Evolutionary conservation across 2,888 invertebrate genomes (phyloP), one percentile per base, ranked within the genome.

Genomic region (Parnassius apollo): DNA sequence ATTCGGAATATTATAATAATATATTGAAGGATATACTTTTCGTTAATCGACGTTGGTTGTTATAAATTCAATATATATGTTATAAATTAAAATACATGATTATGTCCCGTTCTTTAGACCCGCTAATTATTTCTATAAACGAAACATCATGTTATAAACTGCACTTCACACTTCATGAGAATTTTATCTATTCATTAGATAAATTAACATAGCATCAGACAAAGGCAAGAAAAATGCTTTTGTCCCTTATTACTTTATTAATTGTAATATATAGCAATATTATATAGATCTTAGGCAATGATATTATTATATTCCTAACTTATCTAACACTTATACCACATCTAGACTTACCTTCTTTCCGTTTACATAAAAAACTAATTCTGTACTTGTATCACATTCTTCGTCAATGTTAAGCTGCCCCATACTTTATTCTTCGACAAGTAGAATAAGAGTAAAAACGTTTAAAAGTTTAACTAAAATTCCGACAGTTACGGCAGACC

Each of bases 341-440:
- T 11, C n/a, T 44, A 9, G 1, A 74, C 80, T 66, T 71, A 91
- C 92, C 90, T 89, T 92, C 68, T 91, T 91, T 59, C 92, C 88
- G 70, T 92, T 92, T 7, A 91, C 92, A 72, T 83, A 93, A 74
- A 93, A 89, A 59, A 89, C 88, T 75, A 89, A 76, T 66, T 84
- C 83, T 4, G 82, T 80, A 58, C 72, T 70, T 59, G 83, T 74
- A 50, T 83, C 82, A 61, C 73, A 77, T 58, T 87, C 85, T 48
- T 88, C 88, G 18, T 89, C 88, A 1, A 75, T 69, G 67, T 91
- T 88, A 54, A 82, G 73, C 55, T 82, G 70, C 64, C 88, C 89
- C 91, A 91, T 90, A 45, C 9, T 63, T 25, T 46, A 52, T 35
- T 2, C 13, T 8, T 52, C 7, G 8, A 13, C 12, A 12, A 9